Evolutionary conservation across 1,140 invertebrate species (phyloP).

Genomic region (Platorchestia sp.): DNA sequence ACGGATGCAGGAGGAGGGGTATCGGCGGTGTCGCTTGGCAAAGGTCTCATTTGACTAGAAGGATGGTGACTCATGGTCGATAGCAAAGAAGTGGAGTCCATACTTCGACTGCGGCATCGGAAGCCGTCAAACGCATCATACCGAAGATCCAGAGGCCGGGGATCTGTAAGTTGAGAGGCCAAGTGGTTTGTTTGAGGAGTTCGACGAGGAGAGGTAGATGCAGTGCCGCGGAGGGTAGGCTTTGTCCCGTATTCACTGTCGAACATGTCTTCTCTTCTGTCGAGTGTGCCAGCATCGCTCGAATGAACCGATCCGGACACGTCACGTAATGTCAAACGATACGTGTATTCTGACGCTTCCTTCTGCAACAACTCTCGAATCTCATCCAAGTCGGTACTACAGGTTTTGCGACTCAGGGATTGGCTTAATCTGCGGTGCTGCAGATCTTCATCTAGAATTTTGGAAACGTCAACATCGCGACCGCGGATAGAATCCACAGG

Average conservation of each 20-base stretch:
- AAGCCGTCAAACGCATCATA: conserved; percentile 9
- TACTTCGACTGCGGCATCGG: conserved; percentile 24
- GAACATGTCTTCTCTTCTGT: not conserved
- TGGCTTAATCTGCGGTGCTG: not conserved
- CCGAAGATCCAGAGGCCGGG: conserved; percentile 8
- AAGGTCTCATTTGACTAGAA: conserved; percentile 25
- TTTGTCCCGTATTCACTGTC: not conserved
- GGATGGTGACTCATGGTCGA: conserved; percentile 36
- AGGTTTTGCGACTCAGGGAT: not conserved
- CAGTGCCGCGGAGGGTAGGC: not conserved
- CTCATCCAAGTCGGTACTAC: conserved; percentile 27
- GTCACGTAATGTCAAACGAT: not conserved
- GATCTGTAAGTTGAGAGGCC: not conserved
- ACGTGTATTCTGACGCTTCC: not conserved
- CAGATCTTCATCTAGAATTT: conserved; percentile 29
- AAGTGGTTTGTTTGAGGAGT: not conserved
- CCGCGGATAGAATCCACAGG: conserved; percentile 2
- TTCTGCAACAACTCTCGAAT: not conserved
- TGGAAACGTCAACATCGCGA: conserved; percentile 35
- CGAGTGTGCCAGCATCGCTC: not conserved
- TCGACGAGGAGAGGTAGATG: not conserved
- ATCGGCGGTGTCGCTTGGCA: not conserved
- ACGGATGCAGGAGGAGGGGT: not conserved
- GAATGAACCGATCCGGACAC: not conserved
- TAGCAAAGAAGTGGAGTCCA: conserved; percentile 17